Evolutionary conservation across 2,797 vertebrate genomes (phyloP), one percentile per base, ranked within the genome.

Genomic region (Rhabdomys pumilio): DNA sequence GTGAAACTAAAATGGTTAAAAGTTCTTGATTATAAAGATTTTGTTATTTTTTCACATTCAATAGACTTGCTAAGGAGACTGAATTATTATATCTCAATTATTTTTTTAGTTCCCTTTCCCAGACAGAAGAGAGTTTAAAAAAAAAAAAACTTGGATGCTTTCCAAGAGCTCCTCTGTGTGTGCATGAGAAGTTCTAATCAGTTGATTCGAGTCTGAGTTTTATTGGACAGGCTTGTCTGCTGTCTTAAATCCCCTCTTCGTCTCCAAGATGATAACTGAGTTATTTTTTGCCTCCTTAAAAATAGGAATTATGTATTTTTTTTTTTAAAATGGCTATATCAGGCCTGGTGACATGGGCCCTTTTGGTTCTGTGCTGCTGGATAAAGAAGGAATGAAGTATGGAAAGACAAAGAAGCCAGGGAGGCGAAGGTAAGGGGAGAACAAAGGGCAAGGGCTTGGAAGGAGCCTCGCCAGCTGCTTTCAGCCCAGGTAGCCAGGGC

Each of bases 181-280:
- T 98, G 97, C 96, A 61, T 93, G 95, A 97, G 97, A 97, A 97
- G 96, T 98, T 98, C 93, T 85, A 98, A 97, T 98, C 97, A 90
- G 87, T 97, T 95, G 93, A 97, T 96, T 95, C 0, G 3, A 98
- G 95, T 96, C 96, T 98, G 97, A 96, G 94, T 98, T 98, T 97
- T 98, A 98, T 98, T 98, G 98, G 98, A 93, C 97, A 98, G 96
- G 87, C 96, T 98, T 98, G 97, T 97, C 92, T 98, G 91, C 29
- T 98, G 97, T 95, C 93, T 97, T 96, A 95, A 97, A 93, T 89
- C 93, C 96, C 87, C 90, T 98, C 94, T 88, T n/a, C 31, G 53
- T 92, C 94, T 98, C 93, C 59, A 94, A 97, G 95, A 96, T 98
- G 96, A 97, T 97, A 81, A 73, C 90, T 98, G 93, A 94, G 90